Evolutionary conservation across 2,113 vertebrate genomes (phyloP).

Genomic region (Stictonetta naevosa): DNA sequence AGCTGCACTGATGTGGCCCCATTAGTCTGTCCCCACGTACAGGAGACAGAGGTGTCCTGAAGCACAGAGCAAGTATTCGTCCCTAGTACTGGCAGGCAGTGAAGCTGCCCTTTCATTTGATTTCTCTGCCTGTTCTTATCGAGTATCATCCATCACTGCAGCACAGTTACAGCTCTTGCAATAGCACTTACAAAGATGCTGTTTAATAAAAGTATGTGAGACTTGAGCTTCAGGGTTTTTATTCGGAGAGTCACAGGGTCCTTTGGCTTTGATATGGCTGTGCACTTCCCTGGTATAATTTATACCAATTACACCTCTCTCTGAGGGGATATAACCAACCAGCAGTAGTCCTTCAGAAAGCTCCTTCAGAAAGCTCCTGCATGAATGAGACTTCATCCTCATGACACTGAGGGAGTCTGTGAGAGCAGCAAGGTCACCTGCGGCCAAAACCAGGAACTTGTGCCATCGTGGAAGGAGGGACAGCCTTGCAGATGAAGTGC

Average conservation of each 20-base stretch:
- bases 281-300: background rate
- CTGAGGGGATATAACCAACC: background rate
- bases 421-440: background rate
- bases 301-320: background rate
- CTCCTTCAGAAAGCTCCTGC: background rate
- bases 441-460: background rate
- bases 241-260: background rate
- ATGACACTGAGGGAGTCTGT: background rate
- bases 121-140: background rate
- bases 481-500: background rate
- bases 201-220: background rate
- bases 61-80: background rate
- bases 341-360: background rate
- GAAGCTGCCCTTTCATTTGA: background rate
- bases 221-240: background rate
- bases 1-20: background rate
- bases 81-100: background rate
- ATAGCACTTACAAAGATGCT: background rate
- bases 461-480: background rate
- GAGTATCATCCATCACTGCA: background rate
- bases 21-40: background rate
- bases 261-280: background rate
- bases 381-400: background rate
- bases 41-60: background rate
- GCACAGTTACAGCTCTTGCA: background rate